phyloP scores from a whole-genome alignment of 2,113 vertebrate species.

The Pycnonotus jocosus region DNA sequence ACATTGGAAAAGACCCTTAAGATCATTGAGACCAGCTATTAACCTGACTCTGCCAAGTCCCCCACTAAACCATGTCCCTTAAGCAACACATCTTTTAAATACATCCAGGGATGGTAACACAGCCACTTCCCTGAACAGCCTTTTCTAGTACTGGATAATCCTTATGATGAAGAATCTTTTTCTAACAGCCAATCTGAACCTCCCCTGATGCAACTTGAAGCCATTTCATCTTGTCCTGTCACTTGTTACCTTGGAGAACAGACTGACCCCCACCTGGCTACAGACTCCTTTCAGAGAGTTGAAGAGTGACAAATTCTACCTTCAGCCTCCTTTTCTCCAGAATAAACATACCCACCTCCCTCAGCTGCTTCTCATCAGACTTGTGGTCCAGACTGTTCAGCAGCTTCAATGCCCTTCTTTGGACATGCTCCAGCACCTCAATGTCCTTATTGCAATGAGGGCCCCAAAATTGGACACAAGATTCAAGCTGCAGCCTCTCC shows the following conservation, averaged over 20 bases:
- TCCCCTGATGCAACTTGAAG: not conserved
- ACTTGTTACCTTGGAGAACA: not conserved
- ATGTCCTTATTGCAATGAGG: not conserved
- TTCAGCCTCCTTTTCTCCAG: not conserved
- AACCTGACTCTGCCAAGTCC: not conserved
- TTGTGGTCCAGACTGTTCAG: not conserved
- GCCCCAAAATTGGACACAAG: not conserved
- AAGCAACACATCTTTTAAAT: not conserved
- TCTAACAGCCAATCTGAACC: not conserved
- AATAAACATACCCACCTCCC: not conserved
- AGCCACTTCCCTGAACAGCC: not conserved
- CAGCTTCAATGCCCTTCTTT: not conserved
- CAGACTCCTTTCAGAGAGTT: not conserved
- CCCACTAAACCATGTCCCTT: not conserved
- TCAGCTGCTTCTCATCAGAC: not conserved
- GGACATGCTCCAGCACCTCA: rapidly evolving
- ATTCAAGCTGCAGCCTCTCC: not conserved
- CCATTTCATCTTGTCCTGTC: not conserved
- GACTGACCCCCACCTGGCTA: not conserved
- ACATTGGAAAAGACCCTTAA: not conserved
- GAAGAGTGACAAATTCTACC: not conserved
- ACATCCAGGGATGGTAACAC: not conserved
- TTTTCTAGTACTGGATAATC: not conserved
- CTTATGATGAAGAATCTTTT: not conserved
- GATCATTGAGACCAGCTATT: not conserved